Percentiles rank a stretch among this genome's conserved stretches.
Conservation (phyloP, 2,113 vertebrate genomes). For the Leptobrachium ailaonicum region DNA sequence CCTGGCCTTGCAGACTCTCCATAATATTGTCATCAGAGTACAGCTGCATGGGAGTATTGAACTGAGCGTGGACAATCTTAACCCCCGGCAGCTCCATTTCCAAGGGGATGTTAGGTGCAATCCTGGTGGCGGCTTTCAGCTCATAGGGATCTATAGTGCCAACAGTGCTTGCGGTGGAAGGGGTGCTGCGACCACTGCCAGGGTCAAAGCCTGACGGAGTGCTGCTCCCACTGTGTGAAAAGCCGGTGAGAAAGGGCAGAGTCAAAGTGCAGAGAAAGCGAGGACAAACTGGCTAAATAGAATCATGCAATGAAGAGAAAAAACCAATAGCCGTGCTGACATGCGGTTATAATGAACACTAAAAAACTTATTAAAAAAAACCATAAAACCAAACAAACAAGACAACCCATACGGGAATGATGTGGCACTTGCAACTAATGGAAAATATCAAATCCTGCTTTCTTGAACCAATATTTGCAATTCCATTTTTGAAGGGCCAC, state of each 20-base stretch:
- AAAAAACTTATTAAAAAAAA: too few species aligned
- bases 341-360: background rate
- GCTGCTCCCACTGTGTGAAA: slow-evolving; percentile 70
- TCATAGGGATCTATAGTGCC: slow-evolving; percentile 75
- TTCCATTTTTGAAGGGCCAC: too few species aligned
- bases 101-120: slow-evolving; percentile 77
- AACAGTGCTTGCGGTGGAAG: slow-evolving; percentile 69
- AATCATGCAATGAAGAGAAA: background rate
- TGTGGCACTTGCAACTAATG: too few species aligned
- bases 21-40: slow-evolving; percentile 82
- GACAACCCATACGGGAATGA: too few species aligned
- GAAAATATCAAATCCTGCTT: too few species aligned
- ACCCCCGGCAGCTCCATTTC: slow-evolving; percentile 78
- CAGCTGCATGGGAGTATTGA: slow-evolving; percentile 79
- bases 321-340: background rate
- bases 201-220: slow-evolving; percentile 71
- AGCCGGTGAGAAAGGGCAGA: slow-evolving; percentile 44
- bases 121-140: slow-evolving; percentile 73
- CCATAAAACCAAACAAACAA: too few species aligned
- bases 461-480: too few species aligned
- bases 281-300: slow-evolving; percentile 44
- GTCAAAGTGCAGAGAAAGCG: slow-evolving; percentile 48
- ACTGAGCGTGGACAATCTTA: slow-evolving; percentile 78
- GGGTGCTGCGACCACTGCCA: slow-evolving; percentile 69
- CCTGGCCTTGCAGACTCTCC: slow-evolving; percentile 79